Conservation (phyloP, 2,113 vertebrate species). For the Campylomormyrus tamandua region DNA sequence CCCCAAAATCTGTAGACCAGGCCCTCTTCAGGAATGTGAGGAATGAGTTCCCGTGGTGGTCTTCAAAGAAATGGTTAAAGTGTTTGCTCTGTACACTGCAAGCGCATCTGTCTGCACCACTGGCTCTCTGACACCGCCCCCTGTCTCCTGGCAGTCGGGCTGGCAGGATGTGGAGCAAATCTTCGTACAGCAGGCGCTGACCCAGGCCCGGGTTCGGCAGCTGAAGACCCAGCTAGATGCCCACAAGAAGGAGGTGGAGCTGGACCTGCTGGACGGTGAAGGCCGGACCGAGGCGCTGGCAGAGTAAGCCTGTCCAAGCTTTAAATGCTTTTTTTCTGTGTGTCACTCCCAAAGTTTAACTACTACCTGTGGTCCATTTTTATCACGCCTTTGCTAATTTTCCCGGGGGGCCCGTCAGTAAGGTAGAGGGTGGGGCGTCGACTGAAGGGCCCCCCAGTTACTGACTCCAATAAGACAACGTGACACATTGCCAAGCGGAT, state of each 20-base stretch:
- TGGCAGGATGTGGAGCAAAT: conserved; percentile 61
- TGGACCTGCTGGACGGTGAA: conserved; percentile 37
- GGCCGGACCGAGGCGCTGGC: conserved; percentile 38
- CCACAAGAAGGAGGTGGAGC: conserved; percentile 39
- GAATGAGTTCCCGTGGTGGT: neutral
- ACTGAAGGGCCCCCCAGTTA: neutral
- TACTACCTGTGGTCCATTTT: neutral
- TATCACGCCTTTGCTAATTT: neutral
- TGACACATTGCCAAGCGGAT: neutral
- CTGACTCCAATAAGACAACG: neutral
- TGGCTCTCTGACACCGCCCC: neutral
- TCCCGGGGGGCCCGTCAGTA: neutral
- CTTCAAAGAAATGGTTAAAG: neutral
- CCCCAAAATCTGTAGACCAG: neutral
- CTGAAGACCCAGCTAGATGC: conserved; percentile 42
- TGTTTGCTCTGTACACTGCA: neutral
- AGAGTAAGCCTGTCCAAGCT: conserved; percentile 39
- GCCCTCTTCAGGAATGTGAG: neutral
- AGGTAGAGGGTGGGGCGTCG: neutral
- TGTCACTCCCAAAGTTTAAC: neutral
- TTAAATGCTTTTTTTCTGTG: neutral
- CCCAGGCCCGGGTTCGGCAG: conserved; percentile 39
- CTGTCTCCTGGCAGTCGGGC: conserved; percentile 47
- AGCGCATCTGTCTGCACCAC: neutral
- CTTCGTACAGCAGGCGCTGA: conserved; percentile 48